Percentiles rank a stretch among this genome's conserved stretches.
phyloP scores from a whole-genome alignment of 2,797 vertebrate species.

The Sciurus carolinensis region DNA sequence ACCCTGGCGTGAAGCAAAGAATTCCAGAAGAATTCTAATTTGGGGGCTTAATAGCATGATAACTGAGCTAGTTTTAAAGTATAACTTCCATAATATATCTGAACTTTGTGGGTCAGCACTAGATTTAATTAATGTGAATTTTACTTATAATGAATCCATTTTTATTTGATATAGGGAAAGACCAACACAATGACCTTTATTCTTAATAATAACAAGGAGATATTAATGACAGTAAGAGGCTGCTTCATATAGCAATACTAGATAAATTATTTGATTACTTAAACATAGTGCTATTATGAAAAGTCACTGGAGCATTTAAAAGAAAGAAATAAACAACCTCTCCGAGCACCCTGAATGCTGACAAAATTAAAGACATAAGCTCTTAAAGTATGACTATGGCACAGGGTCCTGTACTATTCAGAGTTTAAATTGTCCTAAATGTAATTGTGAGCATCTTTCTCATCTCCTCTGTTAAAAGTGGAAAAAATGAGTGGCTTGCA shows the following conservation, averaged over 20 bases:
- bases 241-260: conserved; percentile 46
- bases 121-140: conserved; percentile 71
- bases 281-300: conserved; percentile 48
- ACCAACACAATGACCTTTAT: conserved; percentile 52
- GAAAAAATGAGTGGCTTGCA: conserved; percentile 19
- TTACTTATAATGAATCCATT: not conserved
- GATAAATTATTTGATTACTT: conserved; percentile 64
- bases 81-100: conserved; percentile 71
- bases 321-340: not conserved
- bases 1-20: conserved; percentile 26
- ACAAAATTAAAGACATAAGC: not conserved
- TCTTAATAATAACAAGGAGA: conserved; percentile 69
- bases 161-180: conserved; percentile 71
- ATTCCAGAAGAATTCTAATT: conserved; percentile 66
- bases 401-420: not conserved
- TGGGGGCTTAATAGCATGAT: not conserved
- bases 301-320: conserved; percentile 6
- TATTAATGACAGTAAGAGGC: conserved; percentile 50
- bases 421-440: conserved; percentile 41
- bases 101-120: conserved; percentile 64
- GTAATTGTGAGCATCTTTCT: conserved; percentile 41
- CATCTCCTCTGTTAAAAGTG: conserved; percentile 3
- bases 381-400: not conserved
- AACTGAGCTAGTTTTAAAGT: conserved; percentile 68
- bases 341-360: not conserved